A percentile compares a stretch with the other conserved stretches of the same genome.
These are phyloP conservation scores for Smittia aterrima DNA, from an alignment of 2,888 invertebrate species.

Conservation along the genomic window DNA sequence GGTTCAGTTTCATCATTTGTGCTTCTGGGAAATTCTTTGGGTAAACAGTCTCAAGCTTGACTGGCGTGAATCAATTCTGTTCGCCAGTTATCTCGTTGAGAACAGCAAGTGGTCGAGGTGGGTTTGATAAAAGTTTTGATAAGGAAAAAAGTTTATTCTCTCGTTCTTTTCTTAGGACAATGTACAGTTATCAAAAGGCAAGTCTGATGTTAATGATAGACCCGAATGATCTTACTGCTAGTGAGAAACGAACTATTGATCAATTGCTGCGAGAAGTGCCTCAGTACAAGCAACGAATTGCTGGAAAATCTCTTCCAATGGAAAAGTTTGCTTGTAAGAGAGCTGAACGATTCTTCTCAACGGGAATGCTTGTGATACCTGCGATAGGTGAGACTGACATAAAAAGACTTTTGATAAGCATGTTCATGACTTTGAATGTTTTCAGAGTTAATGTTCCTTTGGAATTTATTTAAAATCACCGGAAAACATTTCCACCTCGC, in stretches of 20 bases:
- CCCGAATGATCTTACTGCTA: conserved; percentile 55
- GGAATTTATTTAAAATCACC: conserved; percentile 87
- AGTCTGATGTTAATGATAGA: conserved; percentile 74
- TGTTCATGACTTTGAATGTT: not conserved
- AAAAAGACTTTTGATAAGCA: not conserved
- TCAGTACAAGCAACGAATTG: conserved; percentile 80
- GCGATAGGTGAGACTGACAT: conserved; percentile 55
- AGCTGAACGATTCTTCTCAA: conserved; percentile 76
- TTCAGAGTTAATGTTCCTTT: conserved; percentile 80
- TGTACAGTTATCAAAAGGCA: conserved; percentile 88
- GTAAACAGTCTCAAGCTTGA: conserved; percentile 70
- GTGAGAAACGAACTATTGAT: conserved; percentile 60
- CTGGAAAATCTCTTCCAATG: conserved; percentile 94
- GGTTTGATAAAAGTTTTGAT: not conserved
- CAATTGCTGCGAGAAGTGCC: conserved; percentile 76
- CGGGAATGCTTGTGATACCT: conserved; percentile 72
- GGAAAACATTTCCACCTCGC: conserved; percentile 66
- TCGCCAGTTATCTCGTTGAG: conserved; percentile 67
- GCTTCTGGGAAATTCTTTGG: conserved; percentile 95
- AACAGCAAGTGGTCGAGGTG: conserved; percentile 82
- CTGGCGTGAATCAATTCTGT: conserved; percentile 74
- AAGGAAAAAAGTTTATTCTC: too few species aligned
- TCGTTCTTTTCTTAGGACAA: too few species aligned
- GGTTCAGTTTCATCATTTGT: conserved; percentile 89
- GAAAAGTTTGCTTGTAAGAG: conserved; percentile 94